These are phyloP conservation scores for Agrochola circellaris DNA, from an alignment of 2,888 invertebrate genomes.

Conservation along the genomic window DNA sequence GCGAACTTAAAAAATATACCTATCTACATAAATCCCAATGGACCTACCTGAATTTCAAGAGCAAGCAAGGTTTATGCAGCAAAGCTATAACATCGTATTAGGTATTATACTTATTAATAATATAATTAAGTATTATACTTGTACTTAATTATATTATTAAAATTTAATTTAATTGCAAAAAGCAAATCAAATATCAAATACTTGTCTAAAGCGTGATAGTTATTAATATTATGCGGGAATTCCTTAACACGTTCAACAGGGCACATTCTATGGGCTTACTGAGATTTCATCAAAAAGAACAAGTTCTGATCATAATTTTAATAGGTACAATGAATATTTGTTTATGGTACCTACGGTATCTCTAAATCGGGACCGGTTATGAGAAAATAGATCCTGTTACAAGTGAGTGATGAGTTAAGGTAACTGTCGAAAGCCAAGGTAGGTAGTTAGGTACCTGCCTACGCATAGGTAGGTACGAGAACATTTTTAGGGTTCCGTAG, in stretches of 20 bases:
- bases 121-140: no score
- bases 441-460: no score
- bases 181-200: neutral
- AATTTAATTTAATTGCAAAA: no score
- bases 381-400: slow-evolving; percentile 46
- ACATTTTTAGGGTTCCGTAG: no score
- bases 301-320: slow-evolving; percentile 48
- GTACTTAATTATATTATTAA: no score
- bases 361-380: slow-evolving; percentile 50
- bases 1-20: no score
- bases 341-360: neutral
- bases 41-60: no score
- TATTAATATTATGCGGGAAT: slow-evolving; percentile 42
- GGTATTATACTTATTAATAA: no score
- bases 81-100: no score
- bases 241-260: slow-evolving; percentile 34
- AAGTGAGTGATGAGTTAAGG: slow-evolving; percentile 12
- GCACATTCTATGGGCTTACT: neutral
- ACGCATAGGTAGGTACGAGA: no score
- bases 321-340: slow-evolving; percentile 24
- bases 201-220: neutral
- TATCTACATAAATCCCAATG: no score
- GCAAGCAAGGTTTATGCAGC: no score
- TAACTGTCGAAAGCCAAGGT: neutral
- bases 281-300: slow-evolving; percentile 33